Percentiles rank a stretch among this genome's conserved stretches.
phyloP scores from a whole-genome alignment of 1,140 invertebrate species.

The Drosophila sechellia region DNA sequence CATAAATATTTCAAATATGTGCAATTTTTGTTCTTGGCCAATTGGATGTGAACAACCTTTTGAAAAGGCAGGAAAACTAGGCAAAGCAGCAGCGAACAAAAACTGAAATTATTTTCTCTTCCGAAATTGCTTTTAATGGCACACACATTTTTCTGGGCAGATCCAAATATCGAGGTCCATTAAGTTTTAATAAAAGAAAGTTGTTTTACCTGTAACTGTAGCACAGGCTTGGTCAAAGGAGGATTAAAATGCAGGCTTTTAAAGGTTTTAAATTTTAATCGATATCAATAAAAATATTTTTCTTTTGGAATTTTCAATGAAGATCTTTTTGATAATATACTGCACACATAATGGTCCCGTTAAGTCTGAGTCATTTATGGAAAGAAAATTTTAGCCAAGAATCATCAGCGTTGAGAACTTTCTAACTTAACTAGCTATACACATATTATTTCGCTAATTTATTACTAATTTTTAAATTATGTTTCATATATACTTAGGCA shows the following conservation, averaged over 20 bases:
- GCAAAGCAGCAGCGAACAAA: slow-evolving; percentile 7
- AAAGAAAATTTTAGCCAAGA: too few species aligned
- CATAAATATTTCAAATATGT: slow-evolving; percentile 56
- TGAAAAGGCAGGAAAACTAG: slow-evolving; percentile 12
- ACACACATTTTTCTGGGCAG: slow-evolving; percentile 22
- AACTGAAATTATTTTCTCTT: slow-evolving; percentile 15
- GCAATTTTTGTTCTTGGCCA: slow-evolving; percentile 40
- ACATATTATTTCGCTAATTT: not conserved
- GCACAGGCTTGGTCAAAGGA: too few species aligned
- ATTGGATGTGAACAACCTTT: slow-evolving; percentile 21
- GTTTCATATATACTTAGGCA: not conserved
- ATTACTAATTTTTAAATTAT: not conserved
- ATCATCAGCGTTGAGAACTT: too few species aligned
- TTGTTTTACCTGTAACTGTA: not conserved
- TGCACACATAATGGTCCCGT: too few species aligned
- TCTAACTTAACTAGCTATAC: not conserved
- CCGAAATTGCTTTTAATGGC: slow-evolving; percentile 57
- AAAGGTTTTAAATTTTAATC: not conserved
- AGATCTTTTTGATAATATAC: too few species aligned
- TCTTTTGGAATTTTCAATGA: too few species aligned
- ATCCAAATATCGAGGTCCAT: not conserved
- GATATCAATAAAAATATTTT: not conserved
- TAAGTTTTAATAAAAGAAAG: slow-evolving; percentile 13
- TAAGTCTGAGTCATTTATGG: too few species aligned
- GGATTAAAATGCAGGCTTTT: too few species aligned